A percentile compares a stretch with the other conserved stretches of the same genome.
phyloP scores from a whole-genome alignment of 2,888 invertebrate species.

The Limnephilus auricula region DNA sequence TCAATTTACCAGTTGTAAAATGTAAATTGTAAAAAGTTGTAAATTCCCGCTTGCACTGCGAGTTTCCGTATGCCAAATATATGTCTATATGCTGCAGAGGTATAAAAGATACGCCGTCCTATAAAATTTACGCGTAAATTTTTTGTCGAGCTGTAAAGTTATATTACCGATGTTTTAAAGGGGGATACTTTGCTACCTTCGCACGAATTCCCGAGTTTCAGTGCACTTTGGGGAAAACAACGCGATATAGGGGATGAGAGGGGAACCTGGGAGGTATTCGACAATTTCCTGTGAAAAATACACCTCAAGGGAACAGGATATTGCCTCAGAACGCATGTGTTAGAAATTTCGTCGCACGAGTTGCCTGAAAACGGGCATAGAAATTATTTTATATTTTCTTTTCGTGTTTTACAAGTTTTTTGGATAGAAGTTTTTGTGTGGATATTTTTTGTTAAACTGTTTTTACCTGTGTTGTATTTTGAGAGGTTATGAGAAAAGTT shows the following conservation, averaged over 20 bases:
- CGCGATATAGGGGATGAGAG: background rate
- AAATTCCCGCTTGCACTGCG: no score
- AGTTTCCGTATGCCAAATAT: no score
- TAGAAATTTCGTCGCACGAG: background rate
- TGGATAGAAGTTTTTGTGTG: background rate
- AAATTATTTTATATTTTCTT: background rate
- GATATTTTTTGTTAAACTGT: background rate
- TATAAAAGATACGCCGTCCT: background rate
- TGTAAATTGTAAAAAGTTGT: no score
- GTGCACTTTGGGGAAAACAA: background rate
- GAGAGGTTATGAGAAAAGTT: background rate
- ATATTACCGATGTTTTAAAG: background rate
- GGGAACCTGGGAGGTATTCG: background rate
- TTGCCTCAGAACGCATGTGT: background rate
- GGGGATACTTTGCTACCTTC: background rate
- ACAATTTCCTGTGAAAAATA: background rate
- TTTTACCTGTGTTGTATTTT: background rate
- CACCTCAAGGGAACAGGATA: background rate
- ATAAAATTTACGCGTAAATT: background rate
- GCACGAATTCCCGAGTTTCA: background rate
- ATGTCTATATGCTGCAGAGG: background rate
- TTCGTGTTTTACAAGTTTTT: background rate
- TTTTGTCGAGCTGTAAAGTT: background rate
- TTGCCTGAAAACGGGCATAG: background rate
- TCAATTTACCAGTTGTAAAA: no score